phyloP scores from a whole-genome alignment of 2,888 invertebrate species.

The Mesoligia furuncula region DNA sequence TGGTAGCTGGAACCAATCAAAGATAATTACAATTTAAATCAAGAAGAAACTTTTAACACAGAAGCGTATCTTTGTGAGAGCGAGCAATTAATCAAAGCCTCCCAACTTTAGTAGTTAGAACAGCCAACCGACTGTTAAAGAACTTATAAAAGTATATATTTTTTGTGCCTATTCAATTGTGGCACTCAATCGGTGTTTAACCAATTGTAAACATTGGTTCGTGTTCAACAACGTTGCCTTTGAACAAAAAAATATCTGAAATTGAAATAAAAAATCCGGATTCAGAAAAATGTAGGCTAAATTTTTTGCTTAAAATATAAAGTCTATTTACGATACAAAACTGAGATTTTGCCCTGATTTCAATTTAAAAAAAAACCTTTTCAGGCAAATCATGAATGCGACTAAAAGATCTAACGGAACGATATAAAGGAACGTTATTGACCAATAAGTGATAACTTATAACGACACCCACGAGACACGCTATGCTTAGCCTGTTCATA shows the following conservation, averaged over 20 bases:
- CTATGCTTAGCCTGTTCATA: conserved; percentile 12
- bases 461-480: conserved; percentile 24
- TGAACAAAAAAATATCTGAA: conserved; percentile 37
- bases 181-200: conserved; percentile 57
- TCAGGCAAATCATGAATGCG: background rate
- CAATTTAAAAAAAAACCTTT: conserved; percentile 25
- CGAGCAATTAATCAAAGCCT: conserved; percentile 61
- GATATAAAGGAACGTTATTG: background rate
- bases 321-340: conserved; percentile 4
- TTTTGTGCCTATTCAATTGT: conserved; percentile 46
- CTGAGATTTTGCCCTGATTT: conserved; percentile 19
- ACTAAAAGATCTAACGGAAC: conserved; percentile 10
- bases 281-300: conserved; percentile 8
- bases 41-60: conserved; percentile 60
- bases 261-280: conserved; percentile 16
- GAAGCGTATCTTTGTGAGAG: conserved; percentile 61
- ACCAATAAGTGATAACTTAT: conserved; percentile 7
- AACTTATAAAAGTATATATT: conserved; percentile 38
- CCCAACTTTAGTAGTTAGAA: conserved; percentile 56
- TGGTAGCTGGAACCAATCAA: conserved; percentile 60
- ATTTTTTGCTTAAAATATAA: conserved; percentile 19
- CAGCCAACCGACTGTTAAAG: conserved; percentile 41
- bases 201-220: conserved; percentile 57
- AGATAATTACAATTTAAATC: conserved; percentile 65
- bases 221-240: conserved; percentile 46